Percentiles rank a stretch among this genome's conserved stretches.
These are phyloP conservation scores for Cyphomyrus discorhynchus DNA, from an alignment of 2,113 vertebrate species.

Conservation along the genomic window DNA sequence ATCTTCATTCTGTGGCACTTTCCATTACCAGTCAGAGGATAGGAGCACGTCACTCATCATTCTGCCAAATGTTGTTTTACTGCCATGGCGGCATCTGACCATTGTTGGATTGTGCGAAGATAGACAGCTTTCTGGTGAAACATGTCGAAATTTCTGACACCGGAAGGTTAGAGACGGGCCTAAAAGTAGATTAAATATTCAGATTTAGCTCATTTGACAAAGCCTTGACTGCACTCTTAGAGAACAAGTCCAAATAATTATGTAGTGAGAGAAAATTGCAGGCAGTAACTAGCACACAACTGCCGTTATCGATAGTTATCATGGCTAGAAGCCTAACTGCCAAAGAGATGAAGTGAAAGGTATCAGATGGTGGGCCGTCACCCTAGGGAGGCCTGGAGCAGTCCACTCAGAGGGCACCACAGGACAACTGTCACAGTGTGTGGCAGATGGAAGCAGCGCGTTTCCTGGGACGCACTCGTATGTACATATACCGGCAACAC, in stretches of 20 bases:
- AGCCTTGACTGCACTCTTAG: background rate
- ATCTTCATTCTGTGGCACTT: background rate
- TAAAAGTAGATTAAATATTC: background rate
- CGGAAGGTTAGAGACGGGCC: background rate
- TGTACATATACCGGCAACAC: background rate
- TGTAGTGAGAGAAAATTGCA: background rate
- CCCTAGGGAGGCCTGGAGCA: background rate
- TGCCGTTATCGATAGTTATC: background rate
- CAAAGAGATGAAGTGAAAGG: background rate
- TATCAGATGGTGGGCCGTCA: background rate
- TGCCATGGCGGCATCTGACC: background rate
- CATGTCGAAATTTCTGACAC: background rate
- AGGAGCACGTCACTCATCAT: background rate
- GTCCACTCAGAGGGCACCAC: background rate
- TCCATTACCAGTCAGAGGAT: background rate
- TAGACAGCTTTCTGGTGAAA: background rate
- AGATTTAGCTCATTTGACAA: background rate
- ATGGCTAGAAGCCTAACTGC: background rate
- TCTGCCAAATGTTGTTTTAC: background rate
- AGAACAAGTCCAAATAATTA: background rate
- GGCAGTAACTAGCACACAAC: background rate
- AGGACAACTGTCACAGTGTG: background rate
- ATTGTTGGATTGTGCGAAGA: background rate
- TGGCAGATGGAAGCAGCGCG: background rate
- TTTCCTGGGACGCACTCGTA: background rate